A percentile compares a stretch with the other conserved stretches of the same genome.
phyloP scores from a whole-genome alignment of 92 coral and sea anemone species.

The Palythoa grandis region DNA sequence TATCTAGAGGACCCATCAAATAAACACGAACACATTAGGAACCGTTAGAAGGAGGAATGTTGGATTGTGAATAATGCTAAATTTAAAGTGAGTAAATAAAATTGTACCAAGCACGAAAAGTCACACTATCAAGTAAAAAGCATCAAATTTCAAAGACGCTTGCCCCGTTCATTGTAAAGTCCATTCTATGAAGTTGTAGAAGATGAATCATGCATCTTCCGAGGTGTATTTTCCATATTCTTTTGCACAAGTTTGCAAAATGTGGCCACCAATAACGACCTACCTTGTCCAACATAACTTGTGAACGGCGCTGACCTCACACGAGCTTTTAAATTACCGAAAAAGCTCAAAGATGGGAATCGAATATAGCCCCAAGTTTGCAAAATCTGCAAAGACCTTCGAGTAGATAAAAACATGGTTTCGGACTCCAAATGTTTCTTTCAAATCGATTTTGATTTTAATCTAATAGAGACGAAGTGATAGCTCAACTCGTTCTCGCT shows the following conservation, averaged over 20 bases:
- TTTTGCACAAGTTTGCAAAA: background rate
- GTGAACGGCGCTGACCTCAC: background rate
- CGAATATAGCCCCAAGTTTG: background rate
- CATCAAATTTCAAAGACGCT: no score
- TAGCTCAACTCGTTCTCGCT: no score
- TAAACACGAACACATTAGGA: no score
- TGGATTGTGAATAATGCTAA: no score
- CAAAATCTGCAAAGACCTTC: background rate
- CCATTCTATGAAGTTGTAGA: no score
- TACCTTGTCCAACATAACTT: conserved; percentile 36
- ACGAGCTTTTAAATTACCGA: background rate
- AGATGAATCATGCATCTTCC: no score
- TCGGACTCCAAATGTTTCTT: background rate
- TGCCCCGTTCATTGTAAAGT: no score
- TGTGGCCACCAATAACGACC: conserved; percentile 1
- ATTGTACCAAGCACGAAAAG: no score
- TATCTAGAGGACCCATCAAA: no score
- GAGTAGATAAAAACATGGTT: conserved; percentile 17
- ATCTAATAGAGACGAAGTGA: background rate
- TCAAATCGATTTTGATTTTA: background rate
- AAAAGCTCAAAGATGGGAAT: background rate
- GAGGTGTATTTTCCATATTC: background rate
- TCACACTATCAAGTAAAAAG: no score
- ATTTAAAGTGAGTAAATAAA: no score
- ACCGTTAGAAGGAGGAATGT: no score